These are phyloP conservation scores for Accipiter superciliosus DNA, from an alignment of 2,797 vertebrate genomes.

Conservation along the genomic window DNA sequence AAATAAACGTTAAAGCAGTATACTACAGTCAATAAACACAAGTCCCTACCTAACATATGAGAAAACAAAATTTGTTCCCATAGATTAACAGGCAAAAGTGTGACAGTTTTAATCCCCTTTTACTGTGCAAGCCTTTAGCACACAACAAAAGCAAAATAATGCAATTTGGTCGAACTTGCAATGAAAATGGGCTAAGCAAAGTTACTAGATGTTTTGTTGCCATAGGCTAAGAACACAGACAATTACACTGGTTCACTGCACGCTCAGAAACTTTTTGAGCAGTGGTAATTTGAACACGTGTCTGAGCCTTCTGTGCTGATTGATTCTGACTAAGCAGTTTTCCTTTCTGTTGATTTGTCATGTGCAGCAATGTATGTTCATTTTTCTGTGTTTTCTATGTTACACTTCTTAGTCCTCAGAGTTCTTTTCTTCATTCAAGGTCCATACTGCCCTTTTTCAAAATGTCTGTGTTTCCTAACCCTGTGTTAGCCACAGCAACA, in stretches of 20 bases:
- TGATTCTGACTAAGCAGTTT: slow-evolving; percentile 21
- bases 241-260: background rate
- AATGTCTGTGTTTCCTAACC: slow-evolving; percentile 30
- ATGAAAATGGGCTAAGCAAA: background rate
- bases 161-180: background rate
- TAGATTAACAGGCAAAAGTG: background rate
- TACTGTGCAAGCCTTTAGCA: background rate
- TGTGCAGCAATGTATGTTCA: background rate
- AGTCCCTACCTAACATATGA: background rate
- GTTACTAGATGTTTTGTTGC: background rate
- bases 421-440: slow-evolving; percentile 23
- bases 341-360: background rate
- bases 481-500: slow-evolving; percentile 5
- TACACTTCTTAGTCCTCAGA: slow-evolving; percentile 5
- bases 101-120: background rate
- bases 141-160: background rate
- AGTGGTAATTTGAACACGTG: background rate
- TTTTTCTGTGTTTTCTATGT: background rate
- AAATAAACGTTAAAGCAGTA: background rate
- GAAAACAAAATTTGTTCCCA: background rate
- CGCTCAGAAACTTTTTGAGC: background rate
- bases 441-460: slow-evolving; percentile 13
- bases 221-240: background rate
- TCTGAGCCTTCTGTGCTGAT: background rate
- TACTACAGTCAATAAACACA: background rate